Evolutionary conservation across 2,888 invertebrate genomes (phyloP), one percentile per base, ranked within the genome.

Genomic region (Dynastes tityus): DNA sequence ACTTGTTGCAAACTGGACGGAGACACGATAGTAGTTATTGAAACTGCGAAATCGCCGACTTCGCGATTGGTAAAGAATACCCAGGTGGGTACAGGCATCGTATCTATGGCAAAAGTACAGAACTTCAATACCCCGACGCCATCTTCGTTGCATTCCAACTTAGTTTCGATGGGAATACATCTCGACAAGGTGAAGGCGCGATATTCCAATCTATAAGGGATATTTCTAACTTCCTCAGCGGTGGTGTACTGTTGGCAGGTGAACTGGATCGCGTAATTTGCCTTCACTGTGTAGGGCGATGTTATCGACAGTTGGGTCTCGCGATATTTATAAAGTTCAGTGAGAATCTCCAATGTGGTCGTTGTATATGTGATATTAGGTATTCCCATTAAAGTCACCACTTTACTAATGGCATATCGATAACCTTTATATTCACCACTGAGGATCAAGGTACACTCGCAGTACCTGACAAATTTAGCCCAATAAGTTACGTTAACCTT

Each of bases 401-500:
- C 74, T n/a, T 64, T 74, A 27, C 58, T 78, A 8, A 51, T 74
- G 8, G 78, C 78, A n/a, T 75, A 78, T 32, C 37, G 64, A 58
- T 67, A 78, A 4, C 78, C 78, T 2, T 11, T 37, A 75, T 75
- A 67, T 67, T 78, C 78, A 2, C 78, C 78, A 13, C 74, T 67
- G 8, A 78, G 45, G 2, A 75, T n/a, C 53, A 78, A 13, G 11
- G 29, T 16, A 27, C 63, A 75, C 6, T 29, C 3, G 6, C 2
- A 29, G 5, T 40, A 2, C 29, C 45, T 78, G 13, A 67, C 40
- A n/a, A 75, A 75, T 67, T 74, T 78, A 16, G 75, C 78, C 40
- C 22, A 29, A 40, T 75, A 78, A 4, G 63, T 64, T 16, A 78
- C 37, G 11, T 49, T 11, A 11, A 78, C 55, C 2, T 27, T 29